Evolutionary conservation across 2,888 invertebrate species (phyloP), one percentile per base, ranked within the genome.

Genomic region (Drosophila robusta): DNA sequence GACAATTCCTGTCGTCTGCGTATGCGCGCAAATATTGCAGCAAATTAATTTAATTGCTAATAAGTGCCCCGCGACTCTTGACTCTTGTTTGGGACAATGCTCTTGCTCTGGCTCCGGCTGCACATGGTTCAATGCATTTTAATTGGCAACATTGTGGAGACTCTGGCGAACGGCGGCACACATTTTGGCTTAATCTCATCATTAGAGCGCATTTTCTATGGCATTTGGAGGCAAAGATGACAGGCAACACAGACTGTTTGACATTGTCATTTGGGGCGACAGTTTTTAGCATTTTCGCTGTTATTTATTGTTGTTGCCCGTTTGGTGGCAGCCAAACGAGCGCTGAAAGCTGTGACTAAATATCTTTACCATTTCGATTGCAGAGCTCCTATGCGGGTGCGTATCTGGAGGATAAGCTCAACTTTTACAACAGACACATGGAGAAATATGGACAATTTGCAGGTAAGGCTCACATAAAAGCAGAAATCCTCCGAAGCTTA

Each of bases 331-430:
- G 29, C 12, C 45, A 47, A 34, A 29, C 14, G 9, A n/a, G 11
- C 55, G 9, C 29, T 18, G 3, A 16, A 60, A 55, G 18, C 2
- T 18, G 18, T 18, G 18, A 2, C 18, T 2, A 18, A 18, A 42
- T 47, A 29, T 55, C 62, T 58, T 41, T 49, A 42, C 29, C n/a
- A 49, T 57, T 51, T 14, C 16, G 7, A 24, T 64, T 69, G 49
- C 88, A 92, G 92, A 91, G 89, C 71, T 91, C 92, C 3, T 92
- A 91, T 78, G 90, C 92, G 47, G 91, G 92, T 65, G 91, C 90
- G 55, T 92, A 92, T 89, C 84, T 92, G 65, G 90, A 91, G 70
- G 92, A 92, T 70, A 91, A 91, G 70, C 87, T 92, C 5, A 91
- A 89, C 60, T 90, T 91, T 61, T 90, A 91, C 60, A 81, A 90